Evolutionary conservation across 2,888 invertebrate species (phyloP).

Genomic region (Platerodrilus igneus): DNA sequence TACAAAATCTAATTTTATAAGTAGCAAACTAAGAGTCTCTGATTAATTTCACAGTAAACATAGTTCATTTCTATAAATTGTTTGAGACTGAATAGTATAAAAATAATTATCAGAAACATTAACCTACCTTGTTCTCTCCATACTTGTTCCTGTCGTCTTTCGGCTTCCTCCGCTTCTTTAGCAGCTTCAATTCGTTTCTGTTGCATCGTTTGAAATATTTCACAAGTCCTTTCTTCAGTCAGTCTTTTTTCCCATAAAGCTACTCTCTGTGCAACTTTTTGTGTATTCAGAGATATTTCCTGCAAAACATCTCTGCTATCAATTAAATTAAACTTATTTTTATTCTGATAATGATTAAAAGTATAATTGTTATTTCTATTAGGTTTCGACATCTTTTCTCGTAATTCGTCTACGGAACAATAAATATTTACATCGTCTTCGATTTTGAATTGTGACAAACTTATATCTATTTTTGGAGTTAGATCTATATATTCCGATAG

Average conservation of each 20-base stretch:
- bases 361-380: slow-evolving; percentile 38
- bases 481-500: slow-evolving; percentile 39
- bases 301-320: slow-evolving; percentile 45
- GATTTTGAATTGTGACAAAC: slow-evolving; percentile 40
- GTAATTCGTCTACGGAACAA: slow-evolving; percentile 62
- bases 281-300: slow-evolving; percentile 48
- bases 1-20: no score
- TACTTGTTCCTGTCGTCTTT: slow-evolving; percentile 55
- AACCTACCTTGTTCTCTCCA: slow-evolving; percentile 63
- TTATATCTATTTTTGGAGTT: slow-evolving; percentile 44
- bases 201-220: slow-evolving; percentile 59
- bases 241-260: slow-evolving; percentile 65
- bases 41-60: no score
- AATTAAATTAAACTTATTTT: slow-evolving; percentile 34
- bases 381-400: slow-evolving; percentile 50
- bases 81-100: no score
- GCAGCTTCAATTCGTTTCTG: slow-evolving; percentile 54
- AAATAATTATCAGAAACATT: no score
- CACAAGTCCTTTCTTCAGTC: slow-evolving; percentile 60
- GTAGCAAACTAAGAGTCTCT: no score
- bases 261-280: slow-evolving; percentile 58
- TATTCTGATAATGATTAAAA: slow-evolving; percentile 41
- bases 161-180: slow-evolving; percentile 58
- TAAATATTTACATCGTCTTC: slow-evolving; percentile 61
- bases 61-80: no score